Conservation (phyloP, 2,113 vertebrate genomes). For the Seriola rivoliana region DNA sequence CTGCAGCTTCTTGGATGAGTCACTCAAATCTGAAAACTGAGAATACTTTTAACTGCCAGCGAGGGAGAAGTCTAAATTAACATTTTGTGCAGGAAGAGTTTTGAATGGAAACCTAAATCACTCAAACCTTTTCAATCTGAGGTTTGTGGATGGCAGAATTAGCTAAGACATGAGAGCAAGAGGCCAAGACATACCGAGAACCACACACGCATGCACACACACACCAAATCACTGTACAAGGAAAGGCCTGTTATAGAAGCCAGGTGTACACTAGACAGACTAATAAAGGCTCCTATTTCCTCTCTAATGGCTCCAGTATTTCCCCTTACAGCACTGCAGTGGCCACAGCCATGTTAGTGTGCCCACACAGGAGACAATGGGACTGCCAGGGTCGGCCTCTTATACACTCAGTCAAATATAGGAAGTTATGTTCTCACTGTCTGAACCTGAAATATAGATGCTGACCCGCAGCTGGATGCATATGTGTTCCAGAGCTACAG, state of each 20-base stretch:
- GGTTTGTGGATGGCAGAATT: slow-evolving; percentile 35
- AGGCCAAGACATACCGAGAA: slow-evolving; percentile 46
- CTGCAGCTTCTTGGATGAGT: slow-evolving; percentile 28
- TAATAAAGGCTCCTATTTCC: slow-evolving; percentile 80
- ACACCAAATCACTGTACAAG: slow-evolving; percentile 47
- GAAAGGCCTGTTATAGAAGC: slow-evolving; percentile 72
- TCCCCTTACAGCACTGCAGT: slow-evolving; percentile 55
- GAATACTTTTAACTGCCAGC: slow-evolving; percentile 22
- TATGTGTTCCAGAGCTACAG: neutral
- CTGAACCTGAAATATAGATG: slow-evolving; percentile 15
- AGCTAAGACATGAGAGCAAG: slow-evolving; percentile 37
- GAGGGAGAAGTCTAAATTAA: slow-evolving; percentile 3
- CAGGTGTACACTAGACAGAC: slow-evolving; percentile 80
- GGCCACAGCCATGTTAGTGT: slow-evolving; percentile 31
- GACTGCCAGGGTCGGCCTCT: slow-evolving; percentile 25
- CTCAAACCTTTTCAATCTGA: slow-evolving; percentile 39
- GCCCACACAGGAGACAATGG: slow-evolving; percentile 53
- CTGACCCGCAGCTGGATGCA: slow-evolving; percentile 1
- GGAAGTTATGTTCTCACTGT: neutral
- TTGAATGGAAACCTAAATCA: slow-evolving; percentile 47
- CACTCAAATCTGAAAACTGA: slow-evolving; percentile 45
- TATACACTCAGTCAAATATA: slow-evolving; percentile 7
- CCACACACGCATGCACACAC: slow-evolving; percentile 30
- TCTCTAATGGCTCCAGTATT: slow-evolving; percentile 74
- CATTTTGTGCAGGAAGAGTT: neutral